phyloP scores from a whole-genome alignment of 2,113 vertebrate species.

The Phrynosoma platyrhinos region DNA sequence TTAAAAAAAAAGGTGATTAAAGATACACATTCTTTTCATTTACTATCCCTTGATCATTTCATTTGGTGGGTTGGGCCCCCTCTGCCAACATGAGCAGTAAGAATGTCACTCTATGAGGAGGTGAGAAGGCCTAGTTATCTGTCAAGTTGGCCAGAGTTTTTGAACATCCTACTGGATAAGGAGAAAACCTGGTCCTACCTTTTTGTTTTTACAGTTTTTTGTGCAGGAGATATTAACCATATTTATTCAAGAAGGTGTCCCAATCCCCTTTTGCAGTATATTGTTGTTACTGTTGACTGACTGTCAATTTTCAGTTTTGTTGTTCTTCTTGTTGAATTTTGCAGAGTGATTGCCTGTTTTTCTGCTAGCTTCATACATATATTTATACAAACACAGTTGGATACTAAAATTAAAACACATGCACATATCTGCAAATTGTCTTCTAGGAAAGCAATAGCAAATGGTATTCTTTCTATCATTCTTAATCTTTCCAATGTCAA shows the following conservation, averaged over 20 bases:
- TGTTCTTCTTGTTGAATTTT: background rate
- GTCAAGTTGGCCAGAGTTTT: no score
- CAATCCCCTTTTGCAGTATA: background rate
- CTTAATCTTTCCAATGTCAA: background rate
- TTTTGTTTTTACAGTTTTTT: background rate
- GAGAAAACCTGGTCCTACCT: background rate
- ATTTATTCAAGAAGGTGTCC: background rate
- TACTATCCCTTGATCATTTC: background rate
- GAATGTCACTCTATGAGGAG: background rate
- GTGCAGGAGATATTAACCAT: background rate
- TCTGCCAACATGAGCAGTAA: background rate
- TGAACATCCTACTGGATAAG: background rate
- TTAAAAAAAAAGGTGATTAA: background rate
- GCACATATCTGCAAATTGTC: background rate
- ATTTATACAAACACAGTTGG: no score
- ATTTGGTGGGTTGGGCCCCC: background rate
- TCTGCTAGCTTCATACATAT: background rate
- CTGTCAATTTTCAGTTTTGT: background rate
- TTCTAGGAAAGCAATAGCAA: background rate
- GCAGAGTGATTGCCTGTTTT: background rate
- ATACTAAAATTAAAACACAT: no score
- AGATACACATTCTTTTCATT: background rate
- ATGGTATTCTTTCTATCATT: background rate
- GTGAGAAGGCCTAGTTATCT: background rate
- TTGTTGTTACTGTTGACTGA: background rate